A percentile compares a stretch with the other conserved stretches of the same genome.
Conservation (phyloP, 1,140 invertebrate genomes). For the Piezodorus guildinii region DNA sequence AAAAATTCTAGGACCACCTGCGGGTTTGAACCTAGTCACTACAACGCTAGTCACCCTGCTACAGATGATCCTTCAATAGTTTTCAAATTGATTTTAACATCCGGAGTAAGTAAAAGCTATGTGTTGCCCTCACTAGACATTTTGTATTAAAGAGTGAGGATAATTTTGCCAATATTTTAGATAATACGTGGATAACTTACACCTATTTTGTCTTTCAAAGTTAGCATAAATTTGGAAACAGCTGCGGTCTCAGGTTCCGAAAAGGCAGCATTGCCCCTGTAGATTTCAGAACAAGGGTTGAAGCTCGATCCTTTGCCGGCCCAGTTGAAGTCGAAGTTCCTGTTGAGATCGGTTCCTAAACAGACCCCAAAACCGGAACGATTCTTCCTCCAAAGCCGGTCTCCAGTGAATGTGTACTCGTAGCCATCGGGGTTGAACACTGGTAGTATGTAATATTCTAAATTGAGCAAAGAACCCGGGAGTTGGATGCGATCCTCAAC, state of each 20-base stretch:
- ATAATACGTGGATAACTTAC: too few species aligned
- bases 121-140: too few species aligned
- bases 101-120: too few species aligned
- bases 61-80: too few species aligned
- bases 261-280: conserved; percentile 60
- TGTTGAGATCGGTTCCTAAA: conserved; percentile 51
- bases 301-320: conserved; percentile 57
- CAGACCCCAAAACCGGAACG: conserved; percentile 31
- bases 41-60: too few species aligned
- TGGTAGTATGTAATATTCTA: conserved; percentile 43
- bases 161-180: too few species aligned
- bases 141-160: too few species aligned
- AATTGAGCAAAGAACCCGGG: conserved; percentile 50
- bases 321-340: conserved; percentile 60
- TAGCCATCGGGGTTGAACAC: conserved; percentile 52
- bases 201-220: conserved; percentile 29
- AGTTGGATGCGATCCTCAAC: conserved; percentile 59
- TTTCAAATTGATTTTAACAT: too few species aligned
- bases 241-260: conserved; percentile 73
- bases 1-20: too few species aligned
- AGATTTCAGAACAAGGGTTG: conserved; percentile 68
- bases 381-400: conserved; percentile 76
- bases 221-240: conserved; percentile 28
- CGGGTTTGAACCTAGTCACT: too few species aligned
- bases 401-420: conserved; percentile 48